Base-by-base conservation (phyloP, 1,140 invertebrate species). In the Drosophila parvula region DNA sequence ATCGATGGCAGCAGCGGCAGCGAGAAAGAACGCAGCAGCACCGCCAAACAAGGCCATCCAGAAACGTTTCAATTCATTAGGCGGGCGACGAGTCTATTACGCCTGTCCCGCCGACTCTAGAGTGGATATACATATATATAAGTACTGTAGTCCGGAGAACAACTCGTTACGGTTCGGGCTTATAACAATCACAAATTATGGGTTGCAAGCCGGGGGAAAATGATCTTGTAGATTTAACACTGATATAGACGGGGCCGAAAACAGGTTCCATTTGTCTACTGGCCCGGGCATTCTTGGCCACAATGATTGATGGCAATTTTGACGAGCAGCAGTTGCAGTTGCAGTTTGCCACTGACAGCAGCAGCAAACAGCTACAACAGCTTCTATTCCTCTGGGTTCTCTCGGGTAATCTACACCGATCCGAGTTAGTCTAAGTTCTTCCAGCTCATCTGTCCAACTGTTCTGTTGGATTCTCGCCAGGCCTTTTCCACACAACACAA, bases 101-200 rank as follows among this genome's bases (percentile, higher is more conserved):
- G 63, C 50, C 56, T 40, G 30, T 3, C n/a, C 28, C 16, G 30
- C 50, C 32, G 8, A 36, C 18, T 55, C 51, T 27, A 38, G 1
- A 22, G 22, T 22, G 22, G 34, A 36, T 36, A 27, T 9, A 18
- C 4, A 10, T 22, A 53, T n/a, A 22, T 14, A 6, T 7, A 55
- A 53, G 50, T 55, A n/a, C 61, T 53, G 53, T n/a, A 32, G 36
- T 30, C 30, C 47, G 64, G 47, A 27, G 43, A 62, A 59, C 74
- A 59, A 59, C 74, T 59, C 80, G 61, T 80, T 51, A 60, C 77
- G 45, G 77, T 75, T 81, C 74, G 69, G 75, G 50, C 81, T 88
- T 84, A 84, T 89, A 90, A 89, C 84, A 88, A 89, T 88, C 84
- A 89, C 84, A 89, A 89, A 89, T 89, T 90, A 89, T 90, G 81